Base-by-base conservation (phyloP, 2,888 invertebrate species). In the Harpalus rubripes region DNA sequence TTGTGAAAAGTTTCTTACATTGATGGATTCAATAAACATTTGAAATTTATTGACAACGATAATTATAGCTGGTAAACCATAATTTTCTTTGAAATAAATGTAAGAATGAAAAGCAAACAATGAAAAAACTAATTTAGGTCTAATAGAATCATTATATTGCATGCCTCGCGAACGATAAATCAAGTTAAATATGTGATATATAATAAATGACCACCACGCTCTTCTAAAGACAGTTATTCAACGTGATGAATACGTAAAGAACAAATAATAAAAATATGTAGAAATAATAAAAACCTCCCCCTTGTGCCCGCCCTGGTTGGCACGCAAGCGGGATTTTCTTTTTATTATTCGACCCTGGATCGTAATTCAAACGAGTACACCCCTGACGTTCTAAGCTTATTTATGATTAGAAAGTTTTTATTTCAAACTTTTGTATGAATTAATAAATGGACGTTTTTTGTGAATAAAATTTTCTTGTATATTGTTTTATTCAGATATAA, bases 131-230 rank as follows among this genome's bases (percentile, higher is more conserved):
- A 58, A 26, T 7, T 26, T 7, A n/a, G 58, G 78, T 32, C 76
- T 82, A 83, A 83, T 74, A 83, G 74, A 74, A 83, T 72, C 59
- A 83, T 83, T 83, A 83, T 16, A 68, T 80, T 15, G 81, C 82
- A 59, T 82, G 82, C 65, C 61, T 61, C 18, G 26, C 41, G 7
- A 52, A 58, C 39, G 26, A 83, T 83, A 83, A 83, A 83, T 83
- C 83, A 83, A 76, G 16, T 83, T 39, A 83, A 74, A 83, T 83
- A 83, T 18, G 83, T 74, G 78, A 84, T 84, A 84, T 76, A 84
- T 76, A 84, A 84, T 84, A 76, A 84, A 84, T 84, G 41, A 63
- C 78, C 32, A 76, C 15, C 22, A 58, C 76, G 76, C 61, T 16
- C 41, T 16, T 63, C 22, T 78, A 84, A 84, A 84, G 65, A 84